These are phyloP conservation scores for Sarcophaga peregrina DNA, from an alignment of 1,140 invertebrate species.

Conservation along the genomic window DNA sequence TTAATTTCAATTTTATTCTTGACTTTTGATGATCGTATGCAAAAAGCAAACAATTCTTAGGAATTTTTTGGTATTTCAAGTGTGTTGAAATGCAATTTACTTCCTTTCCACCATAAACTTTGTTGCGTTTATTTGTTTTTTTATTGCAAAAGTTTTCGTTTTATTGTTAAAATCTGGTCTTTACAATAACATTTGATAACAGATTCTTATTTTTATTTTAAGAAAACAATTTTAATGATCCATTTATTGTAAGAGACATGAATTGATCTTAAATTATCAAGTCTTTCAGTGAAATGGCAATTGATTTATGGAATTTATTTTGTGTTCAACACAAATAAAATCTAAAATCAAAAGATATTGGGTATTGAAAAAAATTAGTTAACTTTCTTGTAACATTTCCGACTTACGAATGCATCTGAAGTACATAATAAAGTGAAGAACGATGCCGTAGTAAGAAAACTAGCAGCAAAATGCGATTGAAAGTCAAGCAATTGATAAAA, in stretches of 20 bases:
- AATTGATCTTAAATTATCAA: background rate
- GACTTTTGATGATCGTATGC: background rate
- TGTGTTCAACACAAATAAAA: no score
- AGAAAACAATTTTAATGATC: background rate
- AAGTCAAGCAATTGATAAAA: no score
- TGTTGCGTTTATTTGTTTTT: background rate
- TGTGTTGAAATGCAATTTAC: constrained; percentile 17
- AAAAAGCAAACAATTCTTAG: background rate
- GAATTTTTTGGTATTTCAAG: background rate
- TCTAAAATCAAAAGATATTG: no score
- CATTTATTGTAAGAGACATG: background rate
- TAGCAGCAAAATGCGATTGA: no score
- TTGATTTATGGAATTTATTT: background rate
- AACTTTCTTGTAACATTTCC: no score
- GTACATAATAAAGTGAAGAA: no score
- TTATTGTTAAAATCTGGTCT: constrained; percentile 6
- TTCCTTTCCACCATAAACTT: background rate
- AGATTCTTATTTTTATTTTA: background rate
- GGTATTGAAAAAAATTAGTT: no score
- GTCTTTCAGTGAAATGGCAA: background rate
- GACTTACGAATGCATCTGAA: no score
- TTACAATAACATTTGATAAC: background rate
- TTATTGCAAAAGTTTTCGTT: background rate
- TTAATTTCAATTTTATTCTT: no score
- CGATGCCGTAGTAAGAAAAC: no score